phyloP scores from a whole-genome alignment of 2,113 vertebrate genomes.

The Oncorhynchus tshawytscha region DNA sequence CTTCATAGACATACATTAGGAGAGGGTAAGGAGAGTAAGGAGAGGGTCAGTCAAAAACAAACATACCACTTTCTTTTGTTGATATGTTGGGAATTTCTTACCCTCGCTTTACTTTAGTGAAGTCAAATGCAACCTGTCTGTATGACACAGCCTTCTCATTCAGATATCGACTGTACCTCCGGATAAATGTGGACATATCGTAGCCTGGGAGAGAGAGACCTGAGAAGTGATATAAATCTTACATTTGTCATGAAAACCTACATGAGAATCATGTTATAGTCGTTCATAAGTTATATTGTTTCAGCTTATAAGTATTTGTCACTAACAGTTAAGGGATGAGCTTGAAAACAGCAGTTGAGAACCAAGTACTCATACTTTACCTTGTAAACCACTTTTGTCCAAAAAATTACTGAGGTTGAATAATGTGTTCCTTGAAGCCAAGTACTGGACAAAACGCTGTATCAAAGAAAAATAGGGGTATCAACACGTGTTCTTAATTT shows the following conservation, averaged over 20 bases:
- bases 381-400: conserved; percentile 98
- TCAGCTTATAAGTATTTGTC: too few relatives aligned
- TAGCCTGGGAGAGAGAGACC: conserved; percentile 75
- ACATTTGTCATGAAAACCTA: background rate
- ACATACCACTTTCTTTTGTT: background rate
- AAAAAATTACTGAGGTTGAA: conserved; percentile 99
- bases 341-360: background rate
- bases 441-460: conserved; percentile 97
- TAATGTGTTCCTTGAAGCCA: conserved; percentile 98
- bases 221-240: background rate
- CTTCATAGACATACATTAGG: background rate
- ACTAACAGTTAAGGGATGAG: background rate
- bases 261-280: background rate
- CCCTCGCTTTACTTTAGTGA: conserved; percentile 99
- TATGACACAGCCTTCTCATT: conserved; percentile 99
- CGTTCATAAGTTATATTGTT: too few relatives aligned
- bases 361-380: conserved; percentile 67
- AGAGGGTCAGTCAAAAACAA: background rate
- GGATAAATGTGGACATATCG: conserved; percentile 98
- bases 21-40: too few relatives aligned
- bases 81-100: conserved; percentile 63
- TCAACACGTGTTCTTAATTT: background rate
- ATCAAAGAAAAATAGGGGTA: conserved; percentile 37
- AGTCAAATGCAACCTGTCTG: conserved; percentile 98
- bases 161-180: conserved; percentile 94